Percentiles rank a stretch among this genome's conserved stretches.
Evolutionary conservation across 2,888 invertebrate species (phyloP).

Genomic region (Myopa testacea): DNA sequence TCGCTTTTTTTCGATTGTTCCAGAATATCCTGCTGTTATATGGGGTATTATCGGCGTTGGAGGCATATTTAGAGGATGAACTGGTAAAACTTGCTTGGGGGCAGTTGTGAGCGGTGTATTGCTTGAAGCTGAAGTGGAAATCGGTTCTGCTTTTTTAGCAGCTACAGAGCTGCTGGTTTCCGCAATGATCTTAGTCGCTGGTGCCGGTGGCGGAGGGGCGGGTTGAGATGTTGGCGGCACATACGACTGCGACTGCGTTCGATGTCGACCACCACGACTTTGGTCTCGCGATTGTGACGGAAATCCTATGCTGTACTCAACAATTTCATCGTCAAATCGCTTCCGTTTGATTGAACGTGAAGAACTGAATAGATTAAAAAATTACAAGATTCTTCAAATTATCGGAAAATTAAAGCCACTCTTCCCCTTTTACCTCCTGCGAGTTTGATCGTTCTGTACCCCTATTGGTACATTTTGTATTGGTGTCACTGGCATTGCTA

Average conservation of each 20-base stretch:
- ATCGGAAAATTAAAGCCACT: background rate
- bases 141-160: constrained; percentile 12
- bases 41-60: constrained; percentile 44
- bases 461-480: constrained; percentile 60
- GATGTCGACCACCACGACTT: constrained; percentile 64
- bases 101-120: constrained; percentile 43
- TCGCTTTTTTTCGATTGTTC: constrained; percentile 50
- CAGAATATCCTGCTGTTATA: constrained; percentile 11
- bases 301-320: constrained; percentile 86
- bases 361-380: constrained; percentile 73
- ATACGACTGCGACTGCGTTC: constrained; percentile 70
- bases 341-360: constrained; percentile 94
- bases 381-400: background rate
- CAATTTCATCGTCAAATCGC: constrained; percentile 96
- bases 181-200: constrained; percentile 26
- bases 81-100: constrained; percentile 34
- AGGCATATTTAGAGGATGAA: constrained; percentile 43
- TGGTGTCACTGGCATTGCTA: constrained; percentile 45
- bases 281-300: constrained; percentile 69
- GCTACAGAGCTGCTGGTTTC: constrained; percentile 37
- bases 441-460: constrained; percentile 63
- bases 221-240: constrained; percentile 49
- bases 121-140: constrained; percentile 11
- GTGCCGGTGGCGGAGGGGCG: constrained; percentile 45
- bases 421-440: constrained; percentile 59